Evolutionary conservation across 2,113 vertebrate species (phyloP).

Genomic region (Xenopus tropicalis): DNA sequence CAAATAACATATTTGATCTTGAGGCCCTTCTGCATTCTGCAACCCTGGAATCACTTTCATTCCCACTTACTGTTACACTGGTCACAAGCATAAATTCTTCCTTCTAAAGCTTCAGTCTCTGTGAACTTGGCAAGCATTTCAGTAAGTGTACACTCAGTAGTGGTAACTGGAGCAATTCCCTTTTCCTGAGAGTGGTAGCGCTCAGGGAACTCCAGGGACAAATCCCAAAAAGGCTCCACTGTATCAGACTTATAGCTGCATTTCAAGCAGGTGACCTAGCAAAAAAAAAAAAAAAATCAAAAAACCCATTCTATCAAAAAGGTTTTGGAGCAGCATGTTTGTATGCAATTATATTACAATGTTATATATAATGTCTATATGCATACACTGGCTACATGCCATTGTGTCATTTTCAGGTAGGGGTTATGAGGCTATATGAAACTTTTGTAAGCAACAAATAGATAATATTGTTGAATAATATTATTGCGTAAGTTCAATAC

Average conservation of each 20-base stretch:
- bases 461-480: no score
- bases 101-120: slow-evolving; percentile 93
- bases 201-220: slow-evolving; percentile 95
- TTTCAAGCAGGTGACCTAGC: slow-evolving; percentile 91
- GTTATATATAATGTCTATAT: no score
- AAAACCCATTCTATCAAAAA: no score
- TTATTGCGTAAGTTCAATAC: no score
- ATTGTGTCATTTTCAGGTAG: no score
- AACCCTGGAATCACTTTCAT: not conserved
- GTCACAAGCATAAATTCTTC: slow-evolving; percentile 96
- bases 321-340: no score
- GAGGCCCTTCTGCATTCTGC: slow-evolving; percentile 15
- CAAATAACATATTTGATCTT: no score
- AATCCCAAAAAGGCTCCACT: slow-evolving; percentile 96
- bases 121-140: slow-evolving; percentile 99
- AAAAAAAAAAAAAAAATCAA: not conserved
- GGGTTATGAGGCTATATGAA: no score
- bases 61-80: slow-evolving; percentile 92
- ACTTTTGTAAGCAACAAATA: no score
- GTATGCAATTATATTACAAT: no score
- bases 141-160: slow-evolving; percentile 87
- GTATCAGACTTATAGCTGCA: slow-evolving; percentile 98
- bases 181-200: slow-evolving; percentile 87
- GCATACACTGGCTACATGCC: no score
- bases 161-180: slow-evolving; percentile 69